A percentile compares a stretch with the other conserved stretches of the same genome.
These are phyloP conservation scores for Campylomormyrus tamandua DNA, from an alignment of 2,113 vertebrate species.

Conservation along the genomic window DNA sequence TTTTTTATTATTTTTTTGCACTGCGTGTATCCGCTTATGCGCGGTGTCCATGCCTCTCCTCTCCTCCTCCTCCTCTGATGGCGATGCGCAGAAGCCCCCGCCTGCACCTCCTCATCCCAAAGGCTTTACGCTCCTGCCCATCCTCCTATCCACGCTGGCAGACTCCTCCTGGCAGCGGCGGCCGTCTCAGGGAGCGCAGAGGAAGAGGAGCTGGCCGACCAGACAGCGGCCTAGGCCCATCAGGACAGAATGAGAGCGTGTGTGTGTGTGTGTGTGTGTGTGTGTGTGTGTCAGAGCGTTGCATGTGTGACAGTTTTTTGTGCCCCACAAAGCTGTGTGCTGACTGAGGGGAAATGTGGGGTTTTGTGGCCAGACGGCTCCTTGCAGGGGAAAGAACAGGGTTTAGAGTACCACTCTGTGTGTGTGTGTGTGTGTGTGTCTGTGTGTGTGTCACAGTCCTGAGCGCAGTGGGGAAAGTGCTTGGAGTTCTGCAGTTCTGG, in stretches of 20 bases:
- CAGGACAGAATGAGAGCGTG: conserved; percentile 31
- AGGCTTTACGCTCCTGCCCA: conserved; percentile 30
- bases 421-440: conserved; percentile 2
- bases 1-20: conserved; percentile 55
- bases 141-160: conserved; percentile 12
- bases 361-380: conserved; percentile 48
- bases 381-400: conserved; percentile 21
- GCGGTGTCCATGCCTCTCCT: conserved; percentile 35
- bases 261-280: conserved; percentile 13
- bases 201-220: conserved; percentile 17
- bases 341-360: conserved; percentile 31
- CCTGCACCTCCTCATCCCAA: conserved; percentile 33
- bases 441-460: conserved; percentile 37
- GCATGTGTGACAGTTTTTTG: background rate
- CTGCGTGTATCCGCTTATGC: conserved; percentile 57
- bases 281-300: background rate
- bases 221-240: conserved; percentile 22
- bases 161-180: conserved; percentile 4
- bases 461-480: conserved; percentile 41
- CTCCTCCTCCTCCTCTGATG: conserved; percentile 28
- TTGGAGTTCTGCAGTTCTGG: conserved; percentile 41
- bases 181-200: conserved; percentile 20
- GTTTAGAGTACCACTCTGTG: conserved; percentile 29
- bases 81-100: conserved; percentile 27
- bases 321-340: conserved; percentile 15